Base-by-base conservation (phyloP, 2,797 vertebrate genomes). In the Lates japonicus region DNA sequence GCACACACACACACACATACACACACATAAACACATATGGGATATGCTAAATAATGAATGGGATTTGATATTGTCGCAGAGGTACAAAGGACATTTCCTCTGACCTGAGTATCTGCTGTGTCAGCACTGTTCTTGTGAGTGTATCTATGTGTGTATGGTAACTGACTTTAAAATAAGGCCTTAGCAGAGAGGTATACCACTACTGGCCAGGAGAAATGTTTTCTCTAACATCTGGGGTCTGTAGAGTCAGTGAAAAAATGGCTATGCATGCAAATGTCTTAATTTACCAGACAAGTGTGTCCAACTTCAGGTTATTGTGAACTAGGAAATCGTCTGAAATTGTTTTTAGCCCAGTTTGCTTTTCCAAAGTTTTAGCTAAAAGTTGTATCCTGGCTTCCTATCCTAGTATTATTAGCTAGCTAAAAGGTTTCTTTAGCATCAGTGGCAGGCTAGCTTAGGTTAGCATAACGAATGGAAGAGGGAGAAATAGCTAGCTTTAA, bases 41-140 rank as follows among this genome's bases (percentile, higher is more conserved):
- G 58, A 76, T 73, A 68, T 70, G 41, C 65, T 86, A 57, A 83
- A 85, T 83, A 88, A 86, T 87, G 20, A 72, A 87, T 80, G 41
- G 54, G 63, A 39, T 80, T 76, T 77, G 62, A 81, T 83, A 81
- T 63, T 83, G 80, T 83, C 3, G 37, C 61, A 73, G 52, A 64
- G 20, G 52, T 70, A 78, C 57, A 83, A 80, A 89, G 87, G 83
- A 88, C 82, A 78, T 85, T 82, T 85, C 64, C 73, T 85, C 70
- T 84, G 86, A 91, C 84, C 87, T 37, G 44, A 81, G 51, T 69
- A 48, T 81, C 51, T 80, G 76, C 80, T 82, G 76, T 60, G 49
- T 87, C 89, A 85, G 86, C 82, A 69, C 31, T 83, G 69, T 86
- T 70, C 70, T 64, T 60, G 2, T 51, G 37, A 19, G 63, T 52